A percentile compares a stretch with the other conserved stretches of the same genome.
Evolutionary conservation across 2,113 vertebrate species (phyloP).

Genomic region (Barbus barbus): DNA sequence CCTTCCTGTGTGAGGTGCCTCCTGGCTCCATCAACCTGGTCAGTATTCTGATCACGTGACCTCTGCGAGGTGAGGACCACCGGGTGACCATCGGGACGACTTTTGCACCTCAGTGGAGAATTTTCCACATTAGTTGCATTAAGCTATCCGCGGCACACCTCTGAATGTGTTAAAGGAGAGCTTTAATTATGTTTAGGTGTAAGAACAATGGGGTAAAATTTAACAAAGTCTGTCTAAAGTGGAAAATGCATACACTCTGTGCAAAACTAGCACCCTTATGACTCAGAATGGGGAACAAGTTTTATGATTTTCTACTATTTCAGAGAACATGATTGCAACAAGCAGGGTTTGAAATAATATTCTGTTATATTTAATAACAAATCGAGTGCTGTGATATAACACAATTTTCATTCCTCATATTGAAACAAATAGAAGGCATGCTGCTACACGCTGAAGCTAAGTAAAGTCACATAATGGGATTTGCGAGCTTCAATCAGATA

Average conservation of each 20-base stretch:
- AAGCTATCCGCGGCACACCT: constrained; percentile 50
- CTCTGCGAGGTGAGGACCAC: constrained; percentile 24
- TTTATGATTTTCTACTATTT: not conserved
- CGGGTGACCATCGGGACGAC: constrained; percentile 41
- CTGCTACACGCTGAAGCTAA: constrained; percentile 14
- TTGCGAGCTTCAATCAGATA: constrained; percentile 24
- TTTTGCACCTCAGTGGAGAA: constrained; percentile 44
- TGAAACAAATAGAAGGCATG: constrained; percentile 12
- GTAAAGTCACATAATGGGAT: constrained; percentile 15
- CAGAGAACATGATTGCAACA: constrained; percentile 11
- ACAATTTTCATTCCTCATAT: constrained; percentile 27
- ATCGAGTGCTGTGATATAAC: not conserved
- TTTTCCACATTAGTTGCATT: constrained; percentile 68
- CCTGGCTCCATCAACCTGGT: constrained; percentile 49
- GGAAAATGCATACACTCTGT: constrained; percentile 16
- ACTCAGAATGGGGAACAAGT: constrained; percentile 15
- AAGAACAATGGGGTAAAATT: constrained; percentile 29
- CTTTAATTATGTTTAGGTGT: constrained; percentile 28
- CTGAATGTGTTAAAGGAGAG: constrained; percentile 52
- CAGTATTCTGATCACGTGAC: constrained; percentile 50
- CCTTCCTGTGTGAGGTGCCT: constrained; percentile 54
- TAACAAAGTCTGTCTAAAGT: constrained; percentile 11
- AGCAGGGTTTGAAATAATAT: not conserved
- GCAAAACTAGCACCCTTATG: constrained; percentile 17
- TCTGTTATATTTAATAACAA: constrained; percentile 33